Evolutionary conservation across 1,140 invertebrate species (phyloP).

Genomic region (Anastrepha ludens): DNA sequence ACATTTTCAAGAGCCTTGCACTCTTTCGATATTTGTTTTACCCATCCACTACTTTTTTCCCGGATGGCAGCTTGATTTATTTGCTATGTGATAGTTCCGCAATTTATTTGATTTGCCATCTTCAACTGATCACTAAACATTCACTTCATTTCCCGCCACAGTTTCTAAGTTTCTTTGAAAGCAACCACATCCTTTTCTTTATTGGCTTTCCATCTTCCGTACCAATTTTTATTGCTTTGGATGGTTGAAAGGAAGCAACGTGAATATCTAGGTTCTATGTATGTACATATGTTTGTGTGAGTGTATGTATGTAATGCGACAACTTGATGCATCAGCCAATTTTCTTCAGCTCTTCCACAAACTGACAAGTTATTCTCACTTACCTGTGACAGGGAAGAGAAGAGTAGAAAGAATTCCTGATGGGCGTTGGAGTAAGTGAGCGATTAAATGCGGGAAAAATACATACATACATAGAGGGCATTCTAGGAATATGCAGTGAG

Average conservation of each 20-base stretch:
- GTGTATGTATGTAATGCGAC: neutral
- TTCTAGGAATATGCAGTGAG: too few relatives aligned
- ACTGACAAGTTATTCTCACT: neutral
- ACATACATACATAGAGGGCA: too few relatives aligned
- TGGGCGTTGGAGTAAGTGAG: neutral
- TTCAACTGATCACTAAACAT: slow-evolving; percentile 34
- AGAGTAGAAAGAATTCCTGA: neutral
- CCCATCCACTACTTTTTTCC: neutral
- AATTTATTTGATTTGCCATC: slow-evolving; percentile 52
- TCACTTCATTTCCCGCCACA: slow-evolving; percentile 18
- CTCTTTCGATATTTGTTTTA: neutral
- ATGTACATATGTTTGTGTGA: neutral
- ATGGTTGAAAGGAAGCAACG: neutral
- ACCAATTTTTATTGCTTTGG: neutral
- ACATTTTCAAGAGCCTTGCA: neutral
- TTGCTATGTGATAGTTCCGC: slow-evolving; percentile 41
- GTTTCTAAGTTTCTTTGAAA: slow-evolving; percentile 47
- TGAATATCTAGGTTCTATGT: neutral
- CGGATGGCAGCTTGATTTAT: slow-evolving; percentile 42
- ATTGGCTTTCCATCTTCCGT: slow-evolving; percentile 23
- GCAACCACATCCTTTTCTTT: slow-evolving; percentile 51
- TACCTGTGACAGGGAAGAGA: neutral
- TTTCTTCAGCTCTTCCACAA: neutral
- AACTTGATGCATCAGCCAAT: neutral
- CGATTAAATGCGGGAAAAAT: too few relatives aligned